Percentiles rank a stretch among this genome's conserved stretches.
Evolutionary conservation across 2,888 invertebrate species (phyloP).

Genomic region (Cryptus viduatorius): DNA sequence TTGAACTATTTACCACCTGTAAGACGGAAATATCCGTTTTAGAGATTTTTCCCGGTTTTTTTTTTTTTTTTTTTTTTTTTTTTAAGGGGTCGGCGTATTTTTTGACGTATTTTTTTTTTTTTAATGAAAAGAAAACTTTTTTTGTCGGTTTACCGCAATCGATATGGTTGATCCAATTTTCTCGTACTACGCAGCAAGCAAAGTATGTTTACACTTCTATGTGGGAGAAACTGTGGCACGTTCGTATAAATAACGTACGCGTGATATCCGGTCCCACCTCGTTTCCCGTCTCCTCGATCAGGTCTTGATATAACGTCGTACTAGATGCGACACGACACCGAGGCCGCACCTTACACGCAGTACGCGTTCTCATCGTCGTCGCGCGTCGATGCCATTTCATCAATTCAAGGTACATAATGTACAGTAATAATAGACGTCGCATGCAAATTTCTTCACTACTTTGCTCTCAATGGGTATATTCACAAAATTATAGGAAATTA

Average conservation of each 20-base stretch:
- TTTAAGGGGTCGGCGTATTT: no score
- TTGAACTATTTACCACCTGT: no score
- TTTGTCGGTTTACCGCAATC: neutral
- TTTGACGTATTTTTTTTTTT: neutral
- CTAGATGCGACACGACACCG: conserved; percentile 71
- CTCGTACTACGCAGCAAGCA: conserved; percentile 2
- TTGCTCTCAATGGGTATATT: neutral
- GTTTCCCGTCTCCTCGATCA: conserved; percentile 76
- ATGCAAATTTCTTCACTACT: conserved; percentile 21
- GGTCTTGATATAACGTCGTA: conserved; percentile 71
- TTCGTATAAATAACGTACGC: conserved; percentile 19
- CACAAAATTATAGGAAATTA: neutral
- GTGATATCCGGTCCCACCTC: conserved; percentile 70
- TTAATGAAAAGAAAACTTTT: neutral
- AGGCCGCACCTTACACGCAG: conserved; percentile 71
- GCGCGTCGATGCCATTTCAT: conserved; percentile 67
- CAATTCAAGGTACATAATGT: conserved; percentile 42
- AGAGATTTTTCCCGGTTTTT: no score
- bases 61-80: neutral
- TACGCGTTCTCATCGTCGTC: neutral
- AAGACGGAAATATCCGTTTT: no score
- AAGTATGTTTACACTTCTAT: conserved; percentile 6
- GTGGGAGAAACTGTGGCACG: conserved; percentile 13
- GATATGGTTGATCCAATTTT: neutral
- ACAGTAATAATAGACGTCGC: conserved; percentile 59